Conservation (phyloP, 2,797 vertebrate genomes). For the Phataginus tricuspis region DNA sequence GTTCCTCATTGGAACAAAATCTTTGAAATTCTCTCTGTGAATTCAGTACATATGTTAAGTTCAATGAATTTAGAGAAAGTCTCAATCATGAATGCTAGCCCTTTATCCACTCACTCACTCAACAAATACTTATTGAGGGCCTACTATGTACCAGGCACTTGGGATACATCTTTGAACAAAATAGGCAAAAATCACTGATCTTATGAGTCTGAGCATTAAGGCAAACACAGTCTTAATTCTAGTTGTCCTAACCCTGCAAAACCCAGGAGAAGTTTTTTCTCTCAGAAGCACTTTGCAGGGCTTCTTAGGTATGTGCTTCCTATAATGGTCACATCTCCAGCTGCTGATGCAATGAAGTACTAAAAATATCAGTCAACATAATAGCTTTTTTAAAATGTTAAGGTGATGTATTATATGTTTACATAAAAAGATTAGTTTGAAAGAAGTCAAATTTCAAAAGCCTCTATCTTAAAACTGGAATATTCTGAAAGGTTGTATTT, state of each 20-base stretch:
- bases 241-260: not conserved
- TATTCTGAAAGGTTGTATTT: not conserved
- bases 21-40: not conserved
- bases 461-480: not conserved
- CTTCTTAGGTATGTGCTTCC: not conserved
- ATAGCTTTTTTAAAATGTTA: not conserved
- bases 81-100: not conserved
- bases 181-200: not conserved
- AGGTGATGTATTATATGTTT: not conserved
- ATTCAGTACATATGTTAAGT: not conserved
- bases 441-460: not conserved
- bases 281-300: not conserved
- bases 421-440: not conserved
- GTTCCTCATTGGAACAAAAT: not conserved
- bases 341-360: not conserved
- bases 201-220: not conserved
- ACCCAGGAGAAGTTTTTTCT: not conserved
- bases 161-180: not conserved
- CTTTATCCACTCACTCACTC: not conserved
- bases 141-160: not conserved
- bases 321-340: not conserved
- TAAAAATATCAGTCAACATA: not conserved
- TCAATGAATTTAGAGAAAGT: not conserved
- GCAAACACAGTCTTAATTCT: not conserved
- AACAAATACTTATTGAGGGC: not conserved